phyloP scores from a whole-genome alignment of 2,888 invertebrate genomes.

The Drosophila macrospina region DNA sequence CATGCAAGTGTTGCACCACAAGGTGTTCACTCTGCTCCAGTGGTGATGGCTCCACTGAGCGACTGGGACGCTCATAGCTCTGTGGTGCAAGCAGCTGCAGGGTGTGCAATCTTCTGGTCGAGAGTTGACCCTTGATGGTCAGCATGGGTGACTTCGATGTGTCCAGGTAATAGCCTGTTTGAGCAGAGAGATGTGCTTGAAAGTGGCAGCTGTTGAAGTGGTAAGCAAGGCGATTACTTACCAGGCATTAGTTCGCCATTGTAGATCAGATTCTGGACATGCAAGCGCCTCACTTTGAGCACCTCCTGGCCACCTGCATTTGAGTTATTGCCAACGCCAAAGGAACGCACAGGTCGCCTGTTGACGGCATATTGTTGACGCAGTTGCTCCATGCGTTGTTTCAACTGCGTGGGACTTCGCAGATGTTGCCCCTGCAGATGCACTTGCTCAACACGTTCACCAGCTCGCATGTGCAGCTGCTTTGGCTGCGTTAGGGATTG shows the following conservation, averaged over 20 bases:
- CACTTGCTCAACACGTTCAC: constrained; percentile 59
- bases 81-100: constrained; percentile 61
- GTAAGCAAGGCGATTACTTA: constrained; percentile 28
- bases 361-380: constrained; percentile 33
- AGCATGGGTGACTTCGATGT: constrained; percentile 40
- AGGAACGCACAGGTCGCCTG: constrained; percentile 55
- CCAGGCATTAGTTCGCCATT: constrained; percentile 73
- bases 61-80: constrained; percentile 28
- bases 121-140: constrained; percentile 53
- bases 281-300: constrained; percentile 64
- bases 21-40: neutral
- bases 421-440: constrained; percentile 59
- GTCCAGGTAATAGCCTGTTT: constrained; percentile 67
- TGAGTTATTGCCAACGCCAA: constrained; percentile 43
- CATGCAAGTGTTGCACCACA: constrained; percentile 51
- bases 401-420: constrained; percentile 75
- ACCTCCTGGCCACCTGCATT: constrained; percentile 8
- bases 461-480: constrained; percentile 37
- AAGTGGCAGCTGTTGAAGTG: neutral
- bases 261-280: constrained; percentile 78
- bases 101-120: constrained; percentile 63
- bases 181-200: neutral
- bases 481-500: constrained; percentile 4
- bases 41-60: neutral
- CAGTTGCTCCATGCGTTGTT: constrained; percentile 58